These are phyloP conservation scores for Bibio marci DNA, from an alignment of 2,888 invertebrate genomes.

Conservation along the genomic window DNA sequence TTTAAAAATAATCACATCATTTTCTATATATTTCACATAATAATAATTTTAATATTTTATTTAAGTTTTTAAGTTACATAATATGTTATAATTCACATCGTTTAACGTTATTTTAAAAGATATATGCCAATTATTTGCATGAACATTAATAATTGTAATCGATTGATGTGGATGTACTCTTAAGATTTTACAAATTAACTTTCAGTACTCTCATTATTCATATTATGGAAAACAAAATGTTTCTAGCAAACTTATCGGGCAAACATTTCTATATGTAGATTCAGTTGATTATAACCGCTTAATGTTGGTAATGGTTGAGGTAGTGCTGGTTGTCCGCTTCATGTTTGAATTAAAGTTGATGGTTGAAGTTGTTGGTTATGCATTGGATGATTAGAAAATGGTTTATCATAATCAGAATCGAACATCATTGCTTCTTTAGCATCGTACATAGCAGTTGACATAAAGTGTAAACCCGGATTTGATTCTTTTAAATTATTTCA, in stretches of 20 bases:
- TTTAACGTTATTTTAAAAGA: too few species aligned
- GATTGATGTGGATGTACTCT: too few species aligned
- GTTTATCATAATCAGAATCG: slow-evolving; percentile 79
- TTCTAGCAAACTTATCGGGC: too few species aligned
- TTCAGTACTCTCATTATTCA: too few species aligned
- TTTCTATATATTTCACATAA: neutral
- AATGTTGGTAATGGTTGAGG: neutral
- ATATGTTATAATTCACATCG: too few species aligned
- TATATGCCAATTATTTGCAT: too few species aligned
- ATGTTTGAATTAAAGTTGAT: too few species aligned
- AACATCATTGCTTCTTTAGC: slow-evolving; percentile 90
- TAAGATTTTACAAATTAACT: too few species aligned
- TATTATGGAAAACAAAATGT: too few species aligned
- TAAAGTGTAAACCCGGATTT: slow-evolving; percentile 93
- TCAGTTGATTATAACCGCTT: slow-evolving; percentile 1
- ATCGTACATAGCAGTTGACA: slow-evolving; percentile 94
- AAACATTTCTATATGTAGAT: slow-evolving; percentile 39
- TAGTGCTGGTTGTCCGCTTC: neutral
- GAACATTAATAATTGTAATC: too few species aligned
- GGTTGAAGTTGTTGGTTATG: neutral
- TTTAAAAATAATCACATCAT: neutral
- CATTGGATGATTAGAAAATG: neutral
- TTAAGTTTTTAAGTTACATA: too few species aligned
- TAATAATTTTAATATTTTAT: too few species aligned
- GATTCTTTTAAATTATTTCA: slow-evolving; percentile 91